These are phyloP conservation scores for Neogale vison DNA, from an alignment of 2,113 vertebrate species.

Conservation along the genomic window DNA sequence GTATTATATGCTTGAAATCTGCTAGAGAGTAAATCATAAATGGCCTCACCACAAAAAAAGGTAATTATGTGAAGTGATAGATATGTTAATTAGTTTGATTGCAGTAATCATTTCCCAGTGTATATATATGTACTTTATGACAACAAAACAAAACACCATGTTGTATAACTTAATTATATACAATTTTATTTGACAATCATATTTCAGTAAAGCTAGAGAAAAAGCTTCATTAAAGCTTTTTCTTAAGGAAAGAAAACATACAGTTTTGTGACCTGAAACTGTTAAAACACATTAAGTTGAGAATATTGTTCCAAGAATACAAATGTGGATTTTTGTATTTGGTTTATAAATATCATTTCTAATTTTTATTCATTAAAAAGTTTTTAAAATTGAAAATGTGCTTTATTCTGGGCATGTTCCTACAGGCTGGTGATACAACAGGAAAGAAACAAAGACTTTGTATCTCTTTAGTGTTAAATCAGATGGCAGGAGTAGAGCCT, in stretches of 20 bases:
- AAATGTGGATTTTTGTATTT: background rate
- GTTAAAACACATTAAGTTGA: background rate
- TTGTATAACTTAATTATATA: background rate
- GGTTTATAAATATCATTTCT: background rate
- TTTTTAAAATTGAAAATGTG: background rate
- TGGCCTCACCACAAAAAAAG: background rate
- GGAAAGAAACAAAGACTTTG: background rate
- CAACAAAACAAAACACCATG: background rate
- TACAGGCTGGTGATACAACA: rapidly evolving
- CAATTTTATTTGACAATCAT: background rate
- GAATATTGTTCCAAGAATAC: background rate
- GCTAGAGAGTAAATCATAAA: background rate
- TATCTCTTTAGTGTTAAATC: too few species aligned
- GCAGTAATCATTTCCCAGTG: background rate
- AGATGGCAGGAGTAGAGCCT: rapidly evolving
- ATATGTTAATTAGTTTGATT: background rate
- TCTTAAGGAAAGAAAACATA: background rate
- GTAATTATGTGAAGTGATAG: background rate
- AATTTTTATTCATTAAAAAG: background rate
- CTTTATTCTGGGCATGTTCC: background rate
- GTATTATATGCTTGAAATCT: background rate
- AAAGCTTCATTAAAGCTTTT: background rate
- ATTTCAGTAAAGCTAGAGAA: background rate
- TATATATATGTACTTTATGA: background rate
- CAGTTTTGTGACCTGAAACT: background rate